Percentiles rank a stretch among this genome's conserved stretches.
Evolutionary conservation across 1,140 invertebrate species (phyloP).

Genomic region (Ceratoteleas bidentatus): DNA sequence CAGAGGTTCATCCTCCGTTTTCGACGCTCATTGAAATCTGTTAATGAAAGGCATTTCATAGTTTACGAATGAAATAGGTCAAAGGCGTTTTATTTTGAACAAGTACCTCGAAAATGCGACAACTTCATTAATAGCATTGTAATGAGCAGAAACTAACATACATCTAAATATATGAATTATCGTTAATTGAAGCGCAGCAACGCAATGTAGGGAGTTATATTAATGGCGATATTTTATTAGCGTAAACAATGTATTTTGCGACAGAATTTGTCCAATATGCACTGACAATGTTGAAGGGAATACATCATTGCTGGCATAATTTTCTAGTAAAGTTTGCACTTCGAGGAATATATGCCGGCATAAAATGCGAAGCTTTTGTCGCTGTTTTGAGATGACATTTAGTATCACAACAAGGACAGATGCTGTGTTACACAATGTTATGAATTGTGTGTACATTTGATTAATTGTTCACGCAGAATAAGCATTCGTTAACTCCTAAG

Average conservation of each 20-base stretch:
- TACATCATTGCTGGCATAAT: conserved; percentile 11
- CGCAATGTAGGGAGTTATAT: conserved; percentile 1
- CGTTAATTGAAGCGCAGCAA: conserved; percentile 2
- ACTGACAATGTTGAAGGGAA: conserved; percentile 2
- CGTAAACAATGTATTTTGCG: conserved; percentile 1
- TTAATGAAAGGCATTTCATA: conserved; percentile 6
- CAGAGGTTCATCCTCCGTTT: neutral
- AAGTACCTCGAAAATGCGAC: conserved; percentile 16
- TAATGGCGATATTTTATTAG: conserved; percentile 7
- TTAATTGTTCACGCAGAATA: conserved; percentile 75
- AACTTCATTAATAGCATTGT: conserved; percentile 15
- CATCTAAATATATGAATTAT: neutral
- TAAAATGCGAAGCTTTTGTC: conserved; percentile 71
- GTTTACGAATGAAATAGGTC: conserved; percentile 19
- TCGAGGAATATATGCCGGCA: conserved; percentile 22
- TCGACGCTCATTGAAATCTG: conserved; percentile 8
- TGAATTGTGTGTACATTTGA: conserved; percentile 75
- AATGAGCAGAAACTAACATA: neutral
- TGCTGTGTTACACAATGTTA: conserved; percentile 75
- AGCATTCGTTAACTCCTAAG: conserved; percentile 69
- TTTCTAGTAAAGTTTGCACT: conserved; percentile 33
- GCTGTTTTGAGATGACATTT: conserved; percentile 70
- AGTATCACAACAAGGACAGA: conserved; percentile 73
- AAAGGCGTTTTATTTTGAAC: conserved; percentile 22
- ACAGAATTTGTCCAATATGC: neutral